phyloP scores from a whole-genome alignment of 2,797 vertebrate species.

The Diplodus puntazzo region DNA sequence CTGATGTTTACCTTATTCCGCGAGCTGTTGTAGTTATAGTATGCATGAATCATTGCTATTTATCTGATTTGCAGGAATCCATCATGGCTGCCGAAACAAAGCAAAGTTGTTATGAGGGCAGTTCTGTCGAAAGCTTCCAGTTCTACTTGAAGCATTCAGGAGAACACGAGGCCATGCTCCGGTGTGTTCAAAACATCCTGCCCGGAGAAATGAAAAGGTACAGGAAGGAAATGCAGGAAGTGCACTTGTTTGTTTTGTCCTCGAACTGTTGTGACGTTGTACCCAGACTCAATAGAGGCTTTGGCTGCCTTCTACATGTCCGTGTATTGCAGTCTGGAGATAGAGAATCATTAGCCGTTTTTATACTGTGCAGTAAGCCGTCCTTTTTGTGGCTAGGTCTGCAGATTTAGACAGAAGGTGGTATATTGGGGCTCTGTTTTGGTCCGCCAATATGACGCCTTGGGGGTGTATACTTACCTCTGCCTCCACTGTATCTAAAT shows the following conservation, averaged over 20 bases:
- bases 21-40: background rate
- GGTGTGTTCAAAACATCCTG: constrained; percentile 80
- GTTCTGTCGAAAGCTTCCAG: constrained; percentile 78
- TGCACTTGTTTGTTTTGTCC: background rate
- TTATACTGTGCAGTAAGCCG: too few relatives aligned
- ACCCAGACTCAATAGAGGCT: background rate
- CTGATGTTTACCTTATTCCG: background rate
- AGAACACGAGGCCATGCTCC: constrained; percentile 84
- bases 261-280: background rate
- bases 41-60: background rate
- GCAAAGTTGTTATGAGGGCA: constrained; percentile 75
- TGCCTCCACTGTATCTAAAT: too few relatives aligned
- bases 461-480: too few relatives aligned
- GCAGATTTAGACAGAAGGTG: too few relatives aligned
- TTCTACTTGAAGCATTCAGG: constrained; percentile 86
- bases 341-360: background rate
- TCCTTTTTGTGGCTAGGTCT: too few relatives aligned
- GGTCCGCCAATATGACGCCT: too few relatives aligned
- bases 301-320: background rate
- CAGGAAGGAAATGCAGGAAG: background rate
- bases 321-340: background rate
- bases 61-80: constrained; percentile 36
- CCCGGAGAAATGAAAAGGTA: constrained; percentile 86
- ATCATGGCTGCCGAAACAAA: constrained; percentile 82
- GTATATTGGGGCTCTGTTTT: too few relatives aligned